phyloP scores from a whole-genome alignment of 2,888 invertebrate species.

The Drosophila formosana region DNA sequence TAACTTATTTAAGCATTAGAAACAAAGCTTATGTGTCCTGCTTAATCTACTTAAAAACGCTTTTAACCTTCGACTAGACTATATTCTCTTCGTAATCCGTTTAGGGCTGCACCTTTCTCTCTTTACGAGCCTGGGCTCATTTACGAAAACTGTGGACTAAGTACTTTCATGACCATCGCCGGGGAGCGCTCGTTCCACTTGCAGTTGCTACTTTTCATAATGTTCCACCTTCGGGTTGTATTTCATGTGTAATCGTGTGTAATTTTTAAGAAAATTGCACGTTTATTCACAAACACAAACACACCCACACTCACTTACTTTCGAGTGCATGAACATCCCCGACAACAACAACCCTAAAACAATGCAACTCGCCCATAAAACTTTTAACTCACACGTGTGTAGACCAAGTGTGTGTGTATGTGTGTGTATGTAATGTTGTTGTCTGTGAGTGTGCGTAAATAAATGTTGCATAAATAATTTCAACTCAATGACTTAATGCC shows the following conservation, averaged over 20 bases:
- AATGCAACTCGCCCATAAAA: slow-evolving; percentile 62
- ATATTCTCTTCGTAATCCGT: slow-evolving; percentile 27
- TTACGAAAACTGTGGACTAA: slow-evolving; percentile 16
- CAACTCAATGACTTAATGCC: slow-evolving; percentile 81
- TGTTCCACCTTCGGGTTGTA: slow-evolving; percentile 52
- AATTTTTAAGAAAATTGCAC: slow-evolving; percentile 83
- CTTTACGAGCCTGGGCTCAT: slow-evolving; percentile 20
- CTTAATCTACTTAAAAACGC: slow-evolving; percentile 6
- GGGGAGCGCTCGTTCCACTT: background rate
- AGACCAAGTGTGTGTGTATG: slow-evolving; percentile 8
- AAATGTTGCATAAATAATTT: slow-evolving; percentile 82
- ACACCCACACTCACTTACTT: slow-evolving; percentile 2
- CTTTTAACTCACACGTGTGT: slow-evolving; percentile 50
- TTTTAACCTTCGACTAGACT: background rate
- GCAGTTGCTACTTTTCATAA: slow-evolving; percentile 44
- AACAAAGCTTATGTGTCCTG: slow-evolving; percentile 1
- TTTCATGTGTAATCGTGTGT: slow-evolving; percentile 83
- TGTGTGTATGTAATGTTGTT: slow-evolving; percentile 21
- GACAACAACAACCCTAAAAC: slow-evolving; percentile 72
- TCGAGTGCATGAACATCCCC: slow-evolving; percentile 42
- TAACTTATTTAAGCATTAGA: background rate
- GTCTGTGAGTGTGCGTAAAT: slow-evolving; percentile 68
- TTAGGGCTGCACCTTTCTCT: slow-evolving; percentile 30
- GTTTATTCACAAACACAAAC: slow-evolving; percentile 48
- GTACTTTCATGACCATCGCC: slow-evolving; percentile 41